A percentile compares a stretch with the other conserved stretches of the same genome.
These are phyloP conservation scores for Vanessa tameamea DNA, from an alignment of 1,140 invertebrate species.

Conservation along the genomic window DNA sequence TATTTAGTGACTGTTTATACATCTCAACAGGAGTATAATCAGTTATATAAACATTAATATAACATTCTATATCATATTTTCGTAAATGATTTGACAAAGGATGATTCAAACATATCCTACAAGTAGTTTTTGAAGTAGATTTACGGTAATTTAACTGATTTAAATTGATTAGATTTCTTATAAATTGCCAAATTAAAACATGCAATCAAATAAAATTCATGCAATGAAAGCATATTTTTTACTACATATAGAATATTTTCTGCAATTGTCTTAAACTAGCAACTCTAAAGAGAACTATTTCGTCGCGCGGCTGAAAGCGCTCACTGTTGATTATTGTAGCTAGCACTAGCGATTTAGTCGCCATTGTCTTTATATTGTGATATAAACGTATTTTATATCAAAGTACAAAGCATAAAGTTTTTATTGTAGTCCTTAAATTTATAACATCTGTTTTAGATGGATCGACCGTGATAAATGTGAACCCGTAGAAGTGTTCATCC, in stretches of 20 bases:
- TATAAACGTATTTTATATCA: neutral
- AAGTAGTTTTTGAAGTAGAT: too few relatives aligned
- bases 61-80: too few relatives aligned
- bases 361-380: slow-evolving; percentile 11
- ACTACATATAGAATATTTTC: neutral
- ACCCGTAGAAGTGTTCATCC: slow-evolving; percentile 81
- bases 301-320: slow-evolving; percentile 2
- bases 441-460: slow-evolving; percentile 70
- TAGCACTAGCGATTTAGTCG: neutral
- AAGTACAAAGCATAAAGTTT: too few relatives aligned
- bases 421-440: too few relatives aligned
- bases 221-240: neutral
- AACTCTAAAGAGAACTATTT: slow-evolving; percentile 2
- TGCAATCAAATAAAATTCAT: neutral
- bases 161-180: too few relatives aligned
- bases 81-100: too few relatives aligned
- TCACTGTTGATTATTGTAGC: slow-evolving; percentile 7
- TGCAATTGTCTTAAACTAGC: neutral
- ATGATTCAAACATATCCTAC: too few relatives aligned
- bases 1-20: too few relatives aligned
- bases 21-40: too few relatives aligned
- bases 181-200: too few relatives aligned
- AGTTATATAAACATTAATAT: too few relatives aligned
- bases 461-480: slow-evolving; percentile 82
- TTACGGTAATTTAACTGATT: too few relatives aligned